Evolutionary conservation across 2,113 vertebrate genomes (phyloP).

Genomic region (Ceyx melanurus): DNA sequence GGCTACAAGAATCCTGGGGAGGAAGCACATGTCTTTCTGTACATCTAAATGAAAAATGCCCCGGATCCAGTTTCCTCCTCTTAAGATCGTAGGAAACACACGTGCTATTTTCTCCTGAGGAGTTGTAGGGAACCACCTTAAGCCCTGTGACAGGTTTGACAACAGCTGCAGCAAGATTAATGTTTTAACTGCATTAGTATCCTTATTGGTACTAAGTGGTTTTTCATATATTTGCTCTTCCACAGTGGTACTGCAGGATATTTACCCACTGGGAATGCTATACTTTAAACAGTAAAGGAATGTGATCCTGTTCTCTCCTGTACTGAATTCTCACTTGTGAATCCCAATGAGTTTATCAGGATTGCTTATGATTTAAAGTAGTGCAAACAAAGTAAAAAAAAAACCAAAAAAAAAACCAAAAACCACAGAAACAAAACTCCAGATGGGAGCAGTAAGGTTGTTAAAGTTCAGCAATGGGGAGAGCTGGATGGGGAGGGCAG

Average conservation of each 20-base stretch:
- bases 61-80: slow-evolving; percentile 54
- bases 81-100: not conserved
- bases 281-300: slow-evolving; percentile 22
- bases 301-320: not conserved
- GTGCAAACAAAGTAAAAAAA: not conserved
- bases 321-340: not conserved
- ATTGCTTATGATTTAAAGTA: not conserved
- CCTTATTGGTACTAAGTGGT: slow-evolving; percentile 50
- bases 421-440: not conserved
- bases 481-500: not conserved
- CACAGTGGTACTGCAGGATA: slow-evolving; percentile 28
- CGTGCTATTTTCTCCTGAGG: rapidly evolving
- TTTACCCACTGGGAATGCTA: slow-evolving; percentile 35
- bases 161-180: slow-evolving; percentile 64
- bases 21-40: slow-evolving; percentile 58
- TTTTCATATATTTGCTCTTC: slow-evolving; percentile 54
- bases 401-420: no score
- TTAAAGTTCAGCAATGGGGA: not conserved
- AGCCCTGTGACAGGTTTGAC: not conserved
- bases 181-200: slow-evolving; percentile 37
- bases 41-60: slow-evolving; percentile 54
- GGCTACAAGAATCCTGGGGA: slow-evolving; percentile 48
- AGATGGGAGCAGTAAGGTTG: not conserved
- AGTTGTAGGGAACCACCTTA: slow-evolving; percentile 29
- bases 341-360: not conserved